A percentile compares a stretch with the other conserved stretches of the same genome.
Conservation (phyloP, 2,888 invertebrate species). For the Campoplex nolae region DNA sequence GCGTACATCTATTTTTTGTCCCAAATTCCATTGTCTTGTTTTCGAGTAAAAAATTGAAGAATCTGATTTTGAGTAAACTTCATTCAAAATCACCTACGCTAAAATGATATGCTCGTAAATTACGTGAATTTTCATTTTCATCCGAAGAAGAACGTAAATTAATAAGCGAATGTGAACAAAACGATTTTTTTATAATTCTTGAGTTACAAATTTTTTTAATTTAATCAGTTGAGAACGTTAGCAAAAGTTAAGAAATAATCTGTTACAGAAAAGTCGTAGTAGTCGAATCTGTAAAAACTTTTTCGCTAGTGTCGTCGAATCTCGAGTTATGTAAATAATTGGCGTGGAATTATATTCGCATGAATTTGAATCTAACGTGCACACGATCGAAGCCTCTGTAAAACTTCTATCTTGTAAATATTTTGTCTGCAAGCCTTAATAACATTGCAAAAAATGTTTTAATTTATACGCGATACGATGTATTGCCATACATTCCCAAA, state of each 20-base stretch:
- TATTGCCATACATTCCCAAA: constrained; percentile 47
- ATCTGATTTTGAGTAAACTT: no score
- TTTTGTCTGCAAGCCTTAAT: not conserved
- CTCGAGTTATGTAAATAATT: constrained; percentile 1
- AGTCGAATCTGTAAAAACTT: not conserved
- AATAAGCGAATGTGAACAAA: no score
- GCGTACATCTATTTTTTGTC: no score
- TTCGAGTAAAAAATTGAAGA: no score
- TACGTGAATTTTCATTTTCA: no score
- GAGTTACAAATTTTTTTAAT: no score
- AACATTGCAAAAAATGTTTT: not conserved
- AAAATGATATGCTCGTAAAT: no score
- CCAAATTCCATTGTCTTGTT: no score
- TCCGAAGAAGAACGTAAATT: no score
- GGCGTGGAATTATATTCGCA: not conserved
- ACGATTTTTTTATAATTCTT: no score
- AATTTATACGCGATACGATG: not conserved
- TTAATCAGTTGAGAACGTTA: not conserved
- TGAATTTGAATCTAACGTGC: not conserved
- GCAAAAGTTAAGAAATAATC: not conserved
- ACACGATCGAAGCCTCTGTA: not conserved
- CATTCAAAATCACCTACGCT: no score
- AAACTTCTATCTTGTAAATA: constrained; percentile 18
- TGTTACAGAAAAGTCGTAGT: not conserved
- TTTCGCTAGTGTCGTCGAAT: not conserved